Evolutionary conservation across 2,113 vertebrate genomes (phyloP).

Genomic region (Nannobrachium achirus): DNA sequence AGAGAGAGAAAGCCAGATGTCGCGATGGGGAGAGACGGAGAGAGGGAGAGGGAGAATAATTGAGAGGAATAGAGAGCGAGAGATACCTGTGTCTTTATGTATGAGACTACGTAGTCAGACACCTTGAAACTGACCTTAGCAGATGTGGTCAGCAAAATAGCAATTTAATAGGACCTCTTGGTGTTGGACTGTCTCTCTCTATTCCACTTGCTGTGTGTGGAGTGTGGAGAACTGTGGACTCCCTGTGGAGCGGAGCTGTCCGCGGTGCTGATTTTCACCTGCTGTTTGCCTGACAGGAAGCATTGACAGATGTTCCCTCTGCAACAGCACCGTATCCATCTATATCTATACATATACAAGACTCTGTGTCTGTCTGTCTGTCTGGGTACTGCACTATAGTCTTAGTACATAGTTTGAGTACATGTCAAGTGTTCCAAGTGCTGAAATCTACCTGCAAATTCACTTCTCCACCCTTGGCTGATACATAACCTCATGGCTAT

Average conservation of each 20-base stretch:
- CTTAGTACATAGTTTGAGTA: slow-evolving; percentile 25
- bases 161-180: no score
- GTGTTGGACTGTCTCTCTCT: not conserved
- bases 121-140: not conserved
- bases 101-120: not conserved
- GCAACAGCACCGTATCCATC: no score
- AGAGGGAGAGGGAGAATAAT: not conserved
- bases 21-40: not conserved
- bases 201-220: not conserved
- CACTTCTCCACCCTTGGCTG: no score
- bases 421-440: slow-evolving; percentile 13
- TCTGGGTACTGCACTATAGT: slow-evolving; percentile 23
- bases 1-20: slow-evolving; percentile 1
- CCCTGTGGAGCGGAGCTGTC: slow-evolving; percentile 54
- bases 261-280: slow-evolving; percentile 57
- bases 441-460: slow-evolving; percentile 4
- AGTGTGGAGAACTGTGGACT: slow-evolving; percentile 29
- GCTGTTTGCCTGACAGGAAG: slow-evolving; percentile 61
- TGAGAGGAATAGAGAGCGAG: not conserved
- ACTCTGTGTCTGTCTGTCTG: not conserved
- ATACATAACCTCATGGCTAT: not conserved
- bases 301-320: not conserved
- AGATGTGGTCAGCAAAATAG: not conserved
- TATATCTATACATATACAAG: no score
- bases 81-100: not conserved